Evolutionary conservation across 2,888 invertebrate species (phyloP).

Genomic region (Geophilus truncorum): DNA sequence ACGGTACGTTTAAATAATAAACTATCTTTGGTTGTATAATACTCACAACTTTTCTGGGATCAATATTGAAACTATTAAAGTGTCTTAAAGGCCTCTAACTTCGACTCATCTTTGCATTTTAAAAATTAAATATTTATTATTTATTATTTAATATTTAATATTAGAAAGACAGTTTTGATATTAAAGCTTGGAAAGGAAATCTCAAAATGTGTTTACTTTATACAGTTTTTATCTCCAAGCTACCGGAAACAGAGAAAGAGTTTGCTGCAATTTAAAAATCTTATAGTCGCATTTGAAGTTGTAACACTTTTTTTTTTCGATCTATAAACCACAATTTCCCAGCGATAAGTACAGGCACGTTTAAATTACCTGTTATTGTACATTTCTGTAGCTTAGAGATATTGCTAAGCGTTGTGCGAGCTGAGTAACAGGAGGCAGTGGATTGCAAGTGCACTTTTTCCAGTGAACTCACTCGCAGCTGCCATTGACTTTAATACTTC

Average conservation of each 20-base stretch:
- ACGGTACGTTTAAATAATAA: no score
- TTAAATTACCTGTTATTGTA: neutral
- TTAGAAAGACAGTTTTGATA: no score
- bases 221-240: neutral
- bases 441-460: slow-evolving; percentile 4
- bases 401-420: neutral
- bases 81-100: no score
- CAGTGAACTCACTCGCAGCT: slow-evolving; percentile 18
- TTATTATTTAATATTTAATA: no score
- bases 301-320: neutral
- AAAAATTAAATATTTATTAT: no score
- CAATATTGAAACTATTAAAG: no score
- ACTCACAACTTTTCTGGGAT: no score
- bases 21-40: no score
- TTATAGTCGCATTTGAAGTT: neutral
- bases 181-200: no score
- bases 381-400: neutral
- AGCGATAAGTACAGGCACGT: neutral
- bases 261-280: neutral
- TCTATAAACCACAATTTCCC: neutral
- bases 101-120: no score
- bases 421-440: neutral
- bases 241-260: neutral
- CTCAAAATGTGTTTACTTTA: neutral
- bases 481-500: slow-evolving; percentile 11